These are phyloP conservation scores for Margaritifera margaritifera DNA, from an alignment of 2,888 invertebrate species.

Conservation along the genomic window DNA sequence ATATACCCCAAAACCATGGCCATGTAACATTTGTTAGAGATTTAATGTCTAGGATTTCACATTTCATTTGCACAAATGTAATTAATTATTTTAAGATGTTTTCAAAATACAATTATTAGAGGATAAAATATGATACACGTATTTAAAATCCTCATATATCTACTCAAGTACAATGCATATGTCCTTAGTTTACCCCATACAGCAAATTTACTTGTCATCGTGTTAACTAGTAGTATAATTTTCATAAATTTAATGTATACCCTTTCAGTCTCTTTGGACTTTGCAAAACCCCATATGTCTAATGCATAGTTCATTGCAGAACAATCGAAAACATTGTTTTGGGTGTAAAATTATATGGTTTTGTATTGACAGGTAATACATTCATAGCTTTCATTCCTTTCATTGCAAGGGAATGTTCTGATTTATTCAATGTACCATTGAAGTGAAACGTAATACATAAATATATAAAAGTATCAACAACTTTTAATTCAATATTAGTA, in stretches of 20 bases:
- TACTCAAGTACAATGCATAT: constrained; percentile 6
- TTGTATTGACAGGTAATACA: too few species aligned
- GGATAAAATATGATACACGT: constrained; percentile 3
- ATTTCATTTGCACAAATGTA: background rate
- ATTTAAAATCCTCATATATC: constrained; percentile 5
- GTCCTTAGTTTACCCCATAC: constrained; percentile 3
- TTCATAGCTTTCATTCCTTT: too few species aligned
- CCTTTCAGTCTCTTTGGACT: constrained; percentile 10
- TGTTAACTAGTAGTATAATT: constrained; percentile 5
- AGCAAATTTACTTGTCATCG: background rate
- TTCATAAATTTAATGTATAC: constrained; percentile 17
- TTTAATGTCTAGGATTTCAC: background rate
- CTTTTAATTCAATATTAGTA: too few species aligned
- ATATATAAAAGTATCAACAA: too few species aligned
- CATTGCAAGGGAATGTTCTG: too few species aligned
- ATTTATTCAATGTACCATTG: too few species aligned
- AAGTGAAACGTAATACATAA: too few species aligned
- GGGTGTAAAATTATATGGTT: too few species aligned
- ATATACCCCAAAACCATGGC: background rate
- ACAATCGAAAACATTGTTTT: constrained; percentile 10
- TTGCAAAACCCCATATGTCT: constrained; percentile 17
- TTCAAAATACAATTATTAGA: constrained; percentile 3
- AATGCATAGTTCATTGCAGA: constrained; percentile 9
- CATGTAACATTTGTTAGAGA: constrained; percentile 1
- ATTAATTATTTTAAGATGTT: background rate